phyloP scores from a whole-genome alignment of 2,888 invertebrate genomes.

The Syritta pipiens region DNA sequence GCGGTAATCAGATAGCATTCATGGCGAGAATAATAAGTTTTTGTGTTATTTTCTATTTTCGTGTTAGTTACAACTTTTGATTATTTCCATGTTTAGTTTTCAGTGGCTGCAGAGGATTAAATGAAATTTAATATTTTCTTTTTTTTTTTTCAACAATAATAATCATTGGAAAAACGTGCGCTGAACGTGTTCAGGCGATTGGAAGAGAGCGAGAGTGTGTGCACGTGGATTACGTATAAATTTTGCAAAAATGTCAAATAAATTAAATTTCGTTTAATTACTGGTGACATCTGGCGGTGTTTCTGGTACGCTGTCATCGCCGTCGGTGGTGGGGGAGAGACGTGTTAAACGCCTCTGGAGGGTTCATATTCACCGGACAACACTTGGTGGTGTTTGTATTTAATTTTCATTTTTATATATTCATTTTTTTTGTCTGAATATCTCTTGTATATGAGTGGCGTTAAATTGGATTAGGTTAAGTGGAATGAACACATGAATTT shows the following conservation, averaged over 20 bases:
- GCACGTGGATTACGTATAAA: constrained; percentile 48
- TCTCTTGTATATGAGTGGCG: constrained; percentile 32
- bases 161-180: constrained; percentile 23
- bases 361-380: constrained; percentile 19
- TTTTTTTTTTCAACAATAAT: constrained; percentile 25
- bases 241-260: constrained; percentile 60
- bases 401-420: background rate
- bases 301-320: constrained; percentile 55
- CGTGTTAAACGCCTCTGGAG: background rate
- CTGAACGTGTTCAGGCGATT: constrained; percentile 15
- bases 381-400: constrained; percentile 17
- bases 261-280: constrained; percentile 67
- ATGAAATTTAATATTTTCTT: constrained; percentile 21
- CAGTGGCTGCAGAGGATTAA: background rate
- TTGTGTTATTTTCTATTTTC: background rate
- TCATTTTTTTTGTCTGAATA: constrained; percentile 11
- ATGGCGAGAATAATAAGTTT: background rate
- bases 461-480: constrained; percentile 53
- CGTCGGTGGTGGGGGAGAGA: background rate
- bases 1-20: constrained; percentile 3
- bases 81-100: constrained; percentile 9
- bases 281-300: constrained; percentile 59
- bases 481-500: constrained; percentile 51
- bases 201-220: background rate
- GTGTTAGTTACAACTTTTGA: background rate